Evolutionary conservation across 2,888 invertebrate genomes (phyloP).

Genomic region (Acanthosepion pharaonis): DNA sequence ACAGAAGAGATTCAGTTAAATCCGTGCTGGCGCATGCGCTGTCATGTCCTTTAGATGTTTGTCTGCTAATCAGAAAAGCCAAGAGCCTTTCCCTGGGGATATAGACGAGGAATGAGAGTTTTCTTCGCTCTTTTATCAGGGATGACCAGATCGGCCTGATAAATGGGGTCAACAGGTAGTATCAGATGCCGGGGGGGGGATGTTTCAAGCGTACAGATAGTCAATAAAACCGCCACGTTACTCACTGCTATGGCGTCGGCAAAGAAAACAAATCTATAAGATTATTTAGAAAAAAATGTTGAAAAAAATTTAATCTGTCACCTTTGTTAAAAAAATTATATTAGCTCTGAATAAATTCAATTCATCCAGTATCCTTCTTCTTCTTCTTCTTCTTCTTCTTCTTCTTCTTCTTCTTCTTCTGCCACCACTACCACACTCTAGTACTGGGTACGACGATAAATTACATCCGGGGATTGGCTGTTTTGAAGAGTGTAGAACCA

Average conservation of each 20-base stretch:
- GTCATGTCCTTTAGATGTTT: neutral
- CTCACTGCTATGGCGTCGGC: neutral
- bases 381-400: neutral
- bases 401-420: no score
- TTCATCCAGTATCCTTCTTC: neutral
- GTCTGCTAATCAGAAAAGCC: slow-evolving; percentile 9
- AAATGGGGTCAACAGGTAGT: neutral
- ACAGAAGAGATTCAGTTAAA: neutral
- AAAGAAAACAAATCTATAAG: neutral
- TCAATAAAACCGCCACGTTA: neutral
- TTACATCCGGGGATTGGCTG: no score
- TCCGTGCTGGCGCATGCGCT: neutral
- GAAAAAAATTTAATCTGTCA: no score
- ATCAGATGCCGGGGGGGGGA: neutral
- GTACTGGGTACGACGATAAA: no score
- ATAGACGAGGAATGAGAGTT: neutral
- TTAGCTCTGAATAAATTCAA: neutral
- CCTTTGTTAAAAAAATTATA: no score
- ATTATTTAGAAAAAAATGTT: neutral
- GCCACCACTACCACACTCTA: neutral
- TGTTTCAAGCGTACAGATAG: neutral
- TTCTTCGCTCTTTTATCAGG: neutral
- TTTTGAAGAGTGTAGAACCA: no score
- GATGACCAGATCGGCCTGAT: neutral
- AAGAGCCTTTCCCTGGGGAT: neutral